Evolutionary conservation across 2,113 vertebrate genomes (phyloP), one percentile per base, ranked within the genome.

Genomic region (Indri indri): DNA sequence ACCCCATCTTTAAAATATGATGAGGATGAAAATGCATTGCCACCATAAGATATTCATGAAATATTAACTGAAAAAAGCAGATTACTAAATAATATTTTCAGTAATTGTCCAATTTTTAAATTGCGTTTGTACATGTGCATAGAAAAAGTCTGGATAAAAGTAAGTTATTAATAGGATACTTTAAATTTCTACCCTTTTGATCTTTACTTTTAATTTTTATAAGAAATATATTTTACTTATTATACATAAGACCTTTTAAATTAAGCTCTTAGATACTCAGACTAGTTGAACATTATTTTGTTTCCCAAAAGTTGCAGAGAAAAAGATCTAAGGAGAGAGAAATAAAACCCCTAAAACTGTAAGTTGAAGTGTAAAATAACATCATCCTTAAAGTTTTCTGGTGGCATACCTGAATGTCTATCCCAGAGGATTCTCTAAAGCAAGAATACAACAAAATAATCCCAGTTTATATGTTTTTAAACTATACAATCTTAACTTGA

Each of bases 131-230:
- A 52, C 52, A 25, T 20, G 23, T 65, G 8, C 37, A 70, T 37
- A 52, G 34, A 82, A 47, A 80, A 79, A 61, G 10, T 47, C n/a
- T n/a, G 14, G 25, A 37, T 82, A 54, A 86, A 95, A 83, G 47
- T 42, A 47, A 80, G 23, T 54, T 77, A 76, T 37, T 76, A 54
- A 70, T 76, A 16, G 45, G 20, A 7, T 3, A 20, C 47, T 63
- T 73, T 20, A 3, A 22, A 63, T 63, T 76, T 92, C 54, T 65
- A 30, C 42, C 23, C 8, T 50, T 86, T 73, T 32, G 13, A 34
- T 57, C n/a, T 97, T 91, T 89, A 77, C 65, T 81, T 93, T 76
- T 71, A 32, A 45, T 82, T 65, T 90, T 84, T 80, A 57, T 63
- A 96, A 80, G 87, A 91, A 90, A 79, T 4, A 40, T 8, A 71